Conservation (phyloP, 2,113 vertebrate species). For the Shinisaurus crocodilurus region DNA sequence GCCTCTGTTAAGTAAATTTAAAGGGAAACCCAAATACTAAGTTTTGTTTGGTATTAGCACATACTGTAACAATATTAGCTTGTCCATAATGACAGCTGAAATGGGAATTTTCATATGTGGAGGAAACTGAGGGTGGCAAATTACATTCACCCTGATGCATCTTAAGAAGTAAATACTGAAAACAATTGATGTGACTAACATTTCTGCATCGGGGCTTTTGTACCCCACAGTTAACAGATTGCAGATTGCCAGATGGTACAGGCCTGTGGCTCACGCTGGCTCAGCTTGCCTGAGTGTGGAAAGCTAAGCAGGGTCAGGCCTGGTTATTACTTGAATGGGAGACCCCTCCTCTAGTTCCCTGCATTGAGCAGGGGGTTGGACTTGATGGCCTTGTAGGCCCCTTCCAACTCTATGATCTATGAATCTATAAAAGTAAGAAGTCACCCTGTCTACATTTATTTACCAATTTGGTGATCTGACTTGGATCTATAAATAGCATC, state of each 20-base stretch:
- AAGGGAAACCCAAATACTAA: constrained; percentile 14
- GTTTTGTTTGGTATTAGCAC: constrained; percentile 1
- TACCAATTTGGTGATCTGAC: constrained; percentile 35
- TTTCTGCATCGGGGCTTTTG: not conserved
- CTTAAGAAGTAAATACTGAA: constrained; percentile 17
- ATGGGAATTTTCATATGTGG: constrained; percentile 13
- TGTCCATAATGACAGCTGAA: not conserved
- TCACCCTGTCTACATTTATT: not conserved
- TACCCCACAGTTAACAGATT: constrained; percentile 28
- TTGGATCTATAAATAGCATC: constrained; percentile 34
- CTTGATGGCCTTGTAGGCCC: no score
- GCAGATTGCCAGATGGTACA: not conserved
- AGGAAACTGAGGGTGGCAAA: not conserved
- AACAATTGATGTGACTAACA: constrained; percentile 2
- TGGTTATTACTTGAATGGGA: no score
- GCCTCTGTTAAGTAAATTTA: constrained; percentile 22
- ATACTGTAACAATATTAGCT: not conserved
- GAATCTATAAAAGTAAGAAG: no score
- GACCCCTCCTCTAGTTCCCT: no score
- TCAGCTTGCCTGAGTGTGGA: no score
- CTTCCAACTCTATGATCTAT: no score
- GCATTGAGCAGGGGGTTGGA: no score
- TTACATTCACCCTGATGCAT: constrained; percentile 21
- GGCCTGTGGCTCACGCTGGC: no score
- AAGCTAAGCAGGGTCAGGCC: no score